Percentiles rank a stretch among this genome's conserved stretches.
phyloP scores from a whole-genome alignment of 2,888 invertebrate genomes.

The Harmothoe impar region DNA sequence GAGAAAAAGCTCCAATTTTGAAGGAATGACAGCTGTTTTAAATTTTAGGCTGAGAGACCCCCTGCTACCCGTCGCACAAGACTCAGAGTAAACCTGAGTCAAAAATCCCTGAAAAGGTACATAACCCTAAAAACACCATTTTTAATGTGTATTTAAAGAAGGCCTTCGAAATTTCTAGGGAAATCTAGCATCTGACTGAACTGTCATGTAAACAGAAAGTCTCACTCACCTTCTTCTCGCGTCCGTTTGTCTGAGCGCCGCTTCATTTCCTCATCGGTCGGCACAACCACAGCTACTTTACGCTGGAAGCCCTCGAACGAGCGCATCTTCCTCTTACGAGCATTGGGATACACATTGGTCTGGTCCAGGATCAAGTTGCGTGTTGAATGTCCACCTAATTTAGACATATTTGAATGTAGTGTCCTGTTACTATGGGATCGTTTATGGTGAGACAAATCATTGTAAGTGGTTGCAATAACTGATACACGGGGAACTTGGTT shows the following conservation, averaged over 20 bases:
- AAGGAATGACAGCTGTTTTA: too few species aligned
- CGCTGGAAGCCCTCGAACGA: conserved; percentile 96
- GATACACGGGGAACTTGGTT: too few species aligned
- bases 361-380: conserved; percentile 98
- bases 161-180: too few species aligned
- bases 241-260: conserved; percentile 91
- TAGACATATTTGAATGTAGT: neutral
- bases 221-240: conserved; percentile 92
- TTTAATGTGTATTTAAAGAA: too few species aligned
- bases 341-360: conserved; percentile 98
- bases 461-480: neutral
- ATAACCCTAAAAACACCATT: too few species aligned
- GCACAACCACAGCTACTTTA: conserved; percentile 94
- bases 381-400: conserved; percentile 82
- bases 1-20: too few species aligned
- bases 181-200: too few species aligned
- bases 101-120: too few species aligned
- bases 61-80: too few species aligned
- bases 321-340: conserved; percentile 97
- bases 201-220: too few species aligned
- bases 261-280: conserved; percentile 93
- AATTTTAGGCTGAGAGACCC: too few species aligned
- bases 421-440: conserved; percentile 56
- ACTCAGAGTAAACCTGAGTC: too few species aligned
- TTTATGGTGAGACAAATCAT: neutral